A percentile compares a stretch with the other conserved stretches of the same genome.
Conservation (phyloP, 2,113 vertebrate genomes). For the Nothoprocta pentlandii region DNA sequence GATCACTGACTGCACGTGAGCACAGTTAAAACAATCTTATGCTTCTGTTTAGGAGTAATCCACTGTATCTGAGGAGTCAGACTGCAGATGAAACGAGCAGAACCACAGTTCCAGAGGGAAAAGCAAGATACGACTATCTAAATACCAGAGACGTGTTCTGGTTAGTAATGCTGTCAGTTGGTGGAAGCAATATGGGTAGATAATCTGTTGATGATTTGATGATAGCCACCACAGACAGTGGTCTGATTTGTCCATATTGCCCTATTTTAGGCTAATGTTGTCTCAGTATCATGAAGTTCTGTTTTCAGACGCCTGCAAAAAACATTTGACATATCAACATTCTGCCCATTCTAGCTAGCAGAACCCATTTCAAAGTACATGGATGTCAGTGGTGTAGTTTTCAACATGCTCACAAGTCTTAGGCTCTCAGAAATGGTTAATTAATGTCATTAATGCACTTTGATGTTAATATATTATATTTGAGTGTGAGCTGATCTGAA, state of each 20-base stretch:
- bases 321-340: not conserved
- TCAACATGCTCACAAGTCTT: not conserved
- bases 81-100: not conserved
- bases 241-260: not conserved
- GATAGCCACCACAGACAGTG: not conserved
- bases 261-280: not conserved
- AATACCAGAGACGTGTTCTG: not conserved
- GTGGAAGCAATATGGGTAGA: not conserved
- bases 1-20: accelerated
- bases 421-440: constrained; percentile 1
- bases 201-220: not conserved
- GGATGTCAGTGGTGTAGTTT: not conserved
- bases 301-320: not conserved
- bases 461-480: not conserved
- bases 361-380: not conserved
- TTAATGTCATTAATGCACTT: not conserved
- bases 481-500: constrained; percentile 1
- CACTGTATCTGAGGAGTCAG: not conserved
- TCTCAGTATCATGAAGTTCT: not conserved
- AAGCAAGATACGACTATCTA: not conserved
- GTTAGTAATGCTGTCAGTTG: not conserved
- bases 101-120: not conserved
- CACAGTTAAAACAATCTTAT: not conserved
- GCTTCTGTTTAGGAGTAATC: not conserved
- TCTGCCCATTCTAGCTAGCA: not conserved